Conservation (phyloP, 2,113 vertebrate genomes). For the Cathartes aura region DNA sequence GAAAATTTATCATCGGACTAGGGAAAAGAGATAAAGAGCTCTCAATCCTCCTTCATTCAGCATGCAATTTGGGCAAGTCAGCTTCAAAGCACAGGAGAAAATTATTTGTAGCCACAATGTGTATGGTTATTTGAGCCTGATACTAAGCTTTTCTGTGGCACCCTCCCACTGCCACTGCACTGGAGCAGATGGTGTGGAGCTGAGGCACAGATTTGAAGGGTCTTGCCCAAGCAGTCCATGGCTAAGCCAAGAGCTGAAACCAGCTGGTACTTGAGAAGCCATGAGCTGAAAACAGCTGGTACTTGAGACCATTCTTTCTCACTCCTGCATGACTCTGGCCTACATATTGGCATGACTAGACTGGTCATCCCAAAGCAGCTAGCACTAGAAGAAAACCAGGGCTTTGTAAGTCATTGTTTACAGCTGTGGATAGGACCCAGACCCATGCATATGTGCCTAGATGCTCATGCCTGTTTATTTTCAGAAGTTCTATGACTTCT, state of each 20-base stretch:
- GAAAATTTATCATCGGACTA: neutral
- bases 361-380: neutral
- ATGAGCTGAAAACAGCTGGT: neutral
- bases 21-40: neutral
- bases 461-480: neutral
- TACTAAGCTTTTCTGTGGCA: neutral
- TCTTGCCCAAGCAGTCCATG: neutral
- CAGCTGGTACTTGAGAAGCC: neutral
- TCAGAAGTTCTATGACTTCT: neutral
- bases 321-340: neutral
- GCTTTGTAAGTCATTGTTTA: neutral
- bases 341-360: neutral
- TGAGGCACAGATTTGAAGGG: neutral
- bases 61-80: neutral
- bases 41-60: neutral
- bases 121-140: neutral
- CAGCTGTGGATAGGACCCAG: neutral
- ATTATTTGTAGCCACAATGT: neutral
- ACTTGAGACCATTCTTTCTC: neutral
- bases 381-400: too few relatives aligned
- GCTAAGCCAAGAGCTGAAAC: neutral
- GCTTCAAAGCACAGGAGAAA: neutral
- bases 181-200: neutral
- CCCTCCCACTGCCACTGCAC: neutral
- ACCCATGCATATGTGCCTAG: neutral